A percentile compares a stretch with the other conserved stretches of the same genome.
phyloP scores from a whole-genome alignment of 2,888 invertebrate species.

The Heterodera filipjevi region DNA sequence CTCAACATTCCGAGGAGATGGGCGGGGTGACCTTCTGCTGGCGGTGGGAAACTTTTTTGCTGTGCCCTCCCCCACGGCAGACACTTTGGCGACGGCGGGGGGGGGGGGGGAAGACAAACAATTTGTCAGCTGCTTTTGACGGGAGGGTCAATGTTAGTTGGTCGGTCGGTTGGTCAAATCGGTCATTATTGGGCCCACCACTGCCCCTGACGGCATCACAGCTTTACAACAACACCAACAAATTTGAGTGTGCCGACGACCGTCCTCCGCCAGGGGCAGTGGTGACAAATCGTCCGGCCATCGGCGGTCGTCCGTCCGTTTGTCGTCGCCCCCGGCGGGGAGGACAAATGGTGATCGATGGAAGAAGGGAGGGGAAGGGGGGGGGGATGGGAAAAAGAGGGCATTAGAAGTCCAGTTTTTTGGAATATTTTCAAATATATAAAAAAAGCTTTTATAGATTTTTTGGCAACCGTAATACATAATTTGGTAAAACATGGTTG shows the following conservation, averaged over 20 bases:
- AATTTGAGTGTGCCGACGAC: not conserved
- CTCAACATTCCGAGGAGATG: not conserved
- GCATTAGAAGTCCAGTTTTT: not conserved
- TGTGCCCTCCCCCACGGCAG: not conserved
- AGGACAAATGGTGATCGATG: conserved; percentile 8
- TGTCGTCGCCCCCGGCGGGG: not conserved
- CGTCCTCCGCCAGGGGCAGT: not conserved
- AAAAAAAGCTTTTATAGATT: too few species aligned
- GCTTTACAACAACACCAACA: conserved; percentile 4
- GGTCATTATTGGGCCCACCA: not conserved
- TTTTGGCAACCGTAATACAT: too few species aligned
- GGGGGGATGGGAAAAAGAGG: not conserved
- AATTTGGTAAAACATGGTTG: too few species aligned
- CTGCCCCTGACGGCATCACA: not conserved
- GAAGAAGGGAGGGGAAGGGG: not conserved
- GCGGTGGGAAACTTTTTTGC: not conserved
- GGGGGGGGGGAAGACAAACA: not conserved
- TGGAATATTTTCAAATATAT: too few species aligned
- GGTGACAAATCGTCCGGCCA: not conserved
- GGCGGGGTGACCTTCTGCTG: not conserved
- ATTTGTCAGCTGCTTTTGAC: conserved; percentile 12
- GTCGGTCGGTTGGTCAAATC: too few species aligned
- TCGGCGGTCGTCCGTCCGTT: not conserved
- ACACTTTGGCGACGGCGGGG: not conserved
- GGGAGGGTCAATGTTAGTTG: not conserved